Base-by-base conservation (phyloP, 2,113 vertebrate genomes). In the Poicephalus meyeri region DNA sequence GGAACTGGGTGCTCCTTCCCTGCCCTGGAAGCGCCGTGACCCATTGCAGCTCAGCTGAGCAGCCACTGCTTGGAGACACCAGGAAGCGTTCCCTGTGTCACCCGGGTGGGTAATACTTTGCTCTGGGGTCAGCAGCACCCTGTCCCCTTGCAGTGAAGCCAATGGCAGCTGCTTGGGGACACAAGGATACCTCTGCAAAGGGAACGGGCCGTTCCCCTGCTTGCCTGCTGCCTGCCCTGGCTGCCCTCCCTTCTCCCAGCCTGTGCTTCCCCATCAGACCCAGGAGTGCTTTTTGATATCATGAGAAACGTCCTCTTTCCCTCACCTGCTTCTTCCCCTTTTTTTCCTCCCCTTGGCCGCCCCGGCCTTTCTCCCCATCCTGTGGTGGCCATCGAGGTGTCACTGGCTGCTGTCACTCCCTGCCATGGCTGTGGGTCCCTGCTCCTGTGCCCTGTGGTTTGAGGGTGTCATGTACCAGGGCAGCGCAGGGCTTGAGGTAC, bases 301-400 rank as follows among this genome's bases (percentile, higher is more conserved):
- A 1, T 17, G 29, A 78, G 65, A 66, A 61, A 17, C 26, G 19
- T n/a, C 60, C 16, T 20, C 14, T 80, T 19, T 64, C 52, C 53
- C 25, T 37, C 53, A 37, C 61, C 19, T 39, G 11, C 64, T 80
- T 69, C 74, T 68, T 56, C 68, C 26, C 37, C 26, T 26, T n/a
- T 80, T 80, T 29, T 29, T 6, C 50, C 39, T 42, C 20, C 68
- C 37, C 5, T 42, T 5, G 2, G 7, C 25, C 6, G 1, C 17
- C 37, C 60, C 0, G 1, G 26, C 65, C 56, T 13, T 35, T 50
- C 50, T 50, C 7, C 52, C 28, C 2, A 0, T 20, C 47, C 60
- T 1, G 0, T 0, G 6, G 35, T 7, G 3, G 24, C 41, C 0
- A 0, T 13, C 0, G 16, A 46, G 42, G 72, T 42, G 64, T 63